These are phyloP conservation scores for Harpalus rubripes DNA, from an alignment of 2,888 invertebrate genomes.

Conservation along the genomic window DNA sequence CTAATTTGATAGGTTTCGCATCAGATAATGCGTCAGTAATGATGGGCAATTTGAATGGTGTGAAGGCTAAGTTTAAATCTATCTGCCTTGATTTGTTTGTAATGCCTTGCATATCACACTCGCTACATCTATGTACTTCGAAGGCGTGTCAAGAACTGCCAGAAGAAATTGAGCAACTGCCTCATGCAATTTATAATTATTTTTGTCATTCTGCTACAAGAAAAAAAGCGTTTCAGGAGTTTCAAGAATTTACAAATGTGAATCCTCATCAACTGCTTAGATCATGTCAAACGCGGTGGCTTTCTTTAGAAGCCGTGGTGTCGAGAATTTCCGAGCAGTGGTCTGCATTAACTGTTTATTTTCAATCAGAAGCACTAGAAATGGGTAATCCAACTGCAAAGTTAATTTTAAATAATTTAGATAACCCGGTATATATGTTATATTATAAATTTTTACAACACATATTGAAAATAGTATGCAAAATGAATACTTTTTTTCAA, in stretches of 20 bases:
- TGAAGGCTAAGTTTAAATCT: slow-evolving; percentile 4
- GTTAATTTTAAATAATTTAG: neutral
- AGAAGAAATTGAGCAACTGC: slow-evolving; percentile 1
- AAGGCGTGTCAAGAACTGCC: neutral
- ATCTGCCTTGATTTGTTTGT: slow-evolving; percentile 14
- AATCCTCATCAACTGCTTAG: neutral
- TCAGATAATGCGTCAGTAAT: slow-evolving; percentile 4
- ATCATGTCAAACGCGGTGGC: slow-evolving; percentile 15
- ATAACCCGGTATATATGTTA: slow-evolving; percentile 3
- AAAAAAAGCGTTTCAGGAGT: neutral
- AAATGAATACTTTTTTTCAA: too few relatives aligned
- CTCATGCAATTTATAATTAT: slow-evolving; percentile 7
- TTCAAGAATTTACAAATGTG: slow-evolving; percentile 8
- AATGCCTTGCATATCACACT: neutral
- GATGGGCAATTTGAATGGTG: slow-evolving; percentile 1
- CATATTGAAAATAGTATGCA: too few relatives aligned
- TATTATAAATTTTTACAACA: too few relatives aligned
- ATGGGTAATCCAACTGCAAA: neutral
- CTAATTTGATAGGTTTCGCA: slow-evolving; percentile 4
- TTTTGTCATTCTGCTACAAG: slow-evolving; percentile 17
- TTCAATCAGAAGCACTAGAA: slow-evolving; percentile 12
- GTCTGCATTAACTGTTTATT: slow-evolving; percentile 4
- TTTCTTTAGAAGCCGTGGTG: slow-evolving; percentile 27
- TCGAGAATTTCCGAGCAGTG: slow-evolving; percentile 27
- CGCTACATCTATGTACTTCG: neutral